Base-by-base conservation (phyloP, 2,888 invertebrate genomes). In the Maniola hyperantus region DNA sequence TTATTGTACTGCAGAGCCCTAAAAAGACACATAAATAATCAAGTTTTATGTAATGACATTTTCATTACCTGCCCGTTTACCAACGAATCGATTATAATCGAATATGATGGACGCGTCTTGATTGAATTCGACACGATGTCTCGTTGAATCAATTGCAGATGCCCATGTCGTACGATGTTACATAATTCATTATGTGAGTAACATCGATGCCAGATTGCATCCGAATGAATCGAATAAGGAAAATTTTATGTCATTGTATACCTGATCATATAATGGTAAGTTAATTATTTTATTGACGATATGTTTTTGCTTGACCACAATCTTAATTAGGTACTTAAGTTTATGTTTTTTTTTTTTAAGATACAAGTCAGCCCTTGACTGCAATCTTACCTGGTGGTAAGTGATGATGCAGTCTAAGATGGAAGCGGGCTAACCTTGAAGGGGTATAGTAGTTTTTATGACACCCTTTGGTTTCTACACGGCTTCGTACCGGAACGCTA, bases 41-140 rank as follows among this genome's bases (percentile, higher is more conserved):
- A 50, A 50, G 50, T 20, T 50, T 20, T 11, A 20, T 20, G 11
- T 11, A 50, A 20, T 20, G 50, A 20, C 50, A 20, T 50, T 50
- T 51, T 50, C 50, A 50, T 50, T 18, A 5, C 20, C 20, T 18
- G 5, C 20, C 20, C 50, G 11, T 5, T 26, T 26, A 51, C 26
- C 18, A 48, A 48, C 50, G 26, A 26, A 51, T 51, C 50, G 50
- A 51, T 51, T 51, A 51, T 51, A 51, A 51, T 26, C 13, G 13
- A 20, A 8, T 20, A 51, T 26, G 50, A 51, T 51, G 5, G 50
- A 26, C 50, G 50, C 13, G 26, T 51, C 50, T 48, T 51, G 50
- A 51, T 51, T 51, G 50, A 51, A 51, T 51, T 26, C 11, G 50
- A 26, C 50, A 51, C 20, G 20, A 26, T 26, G 50, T 26, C 50